Conservation (phyloP, 2,797 vertebrate species). For the Capromys pilorides region DNA sequence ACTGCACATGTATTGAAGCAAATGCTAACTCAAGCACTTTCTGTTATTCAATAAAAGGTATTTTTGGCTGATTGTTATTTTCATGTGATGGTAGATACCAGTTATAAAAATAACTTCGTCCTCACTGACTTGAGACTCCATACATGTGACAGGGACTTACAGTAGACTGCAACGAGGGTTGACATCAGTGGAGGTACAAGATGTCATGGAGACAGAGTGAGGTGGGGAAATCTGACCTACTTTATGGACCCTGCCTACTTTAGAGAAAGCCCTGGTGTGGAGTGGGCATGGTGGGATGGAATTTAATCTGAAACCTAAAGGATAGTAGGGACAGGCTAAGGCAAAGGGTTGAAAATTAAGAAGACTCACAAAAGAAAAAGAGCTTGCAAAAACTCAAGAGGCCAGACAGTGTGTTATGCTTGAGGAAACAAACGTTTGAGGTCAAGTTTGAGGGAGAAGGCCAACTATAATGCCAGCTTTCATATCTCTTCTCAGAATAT, state of each 20-base stretch:
- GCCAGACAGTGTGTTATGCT: neutral
- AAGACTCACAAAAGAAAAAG: neutral
- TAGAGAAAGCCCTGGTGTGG: neutral
- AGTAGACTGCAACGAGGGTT: neutral
- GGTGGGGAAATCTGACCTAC: neutral
- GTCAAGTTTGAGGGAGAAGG: neutral
- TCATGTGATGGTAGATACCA: neutral
- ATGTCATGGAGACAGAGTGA: neutral
- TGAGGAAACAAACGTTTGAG: neutral
- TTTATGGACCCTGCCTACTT: neutral
- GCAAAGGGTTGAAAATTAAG: neutral
- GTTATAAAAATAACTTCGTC: neutral
- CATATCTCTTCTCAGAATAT: neutral
- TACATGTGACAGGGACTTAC: neutral
- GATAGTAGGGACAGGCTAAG: neutral
- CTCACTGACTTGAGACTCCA: neutral
- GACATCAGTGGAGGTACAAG: neutral
- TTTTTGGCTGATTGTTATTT: neutral
- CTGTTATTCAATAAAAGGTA: neutral
- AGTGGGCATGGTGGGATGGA: neutral
- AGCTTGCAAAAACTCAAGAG: conserved; percentile 23
- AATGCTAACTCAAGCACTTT: neutral
- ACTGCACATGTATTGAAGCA: neutral
- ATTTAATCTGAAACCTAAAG: conserved; percentile 1
- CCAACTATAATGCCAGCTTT: neutral